Evolutionary conservation across 2,888 invertebrate genomes (phyloP), one percentile per base, ranked within the genome.

Genomic region (Syritta pipiens): DNA sequence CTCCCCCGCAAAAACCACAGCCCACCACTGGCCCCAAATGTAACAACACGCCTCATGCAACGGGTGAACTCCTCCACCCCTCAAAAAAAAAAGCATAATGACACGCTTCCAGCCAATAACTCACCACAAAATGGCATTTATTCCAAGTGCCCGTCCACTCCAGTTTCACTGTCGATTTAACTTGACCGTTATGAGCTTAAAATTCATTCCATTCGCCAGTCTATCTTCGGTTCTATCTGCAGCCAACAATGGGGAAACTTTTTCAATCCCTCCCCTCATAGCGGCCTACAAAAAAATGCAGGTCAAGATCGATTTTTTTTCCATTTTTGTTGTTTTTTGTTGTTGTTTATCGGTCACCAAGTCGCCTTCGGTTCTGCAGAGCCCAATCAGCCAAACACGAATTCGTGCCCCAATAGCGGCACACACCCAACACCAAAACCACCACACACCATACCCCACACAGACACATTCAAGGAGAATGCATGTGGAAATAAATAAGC

Each of bases 301-400:
- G 76, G 76, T 76, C 76, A 76, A 76, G 76, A 76, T 69, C 76
- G 76, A 76, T 76, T 69, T 69, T 63, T 55, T 37, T n/a, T n/a
- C n/a, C n/a, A n/a, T n/a, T n/a, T n/a, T n/a, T n/a, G n/a, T n/a
- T n/a, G n/a, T n/a, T n/a, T n/a, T n/a, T n/a, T n/a, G n/a, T n/a
- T n/a, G n/a, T n/a, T 46, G 76, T 59, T 69, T 59, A 71, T 76
- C 63, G 69, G 71, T 63, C 76, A 63, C 57, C 63, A 30, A 62
- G 69, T 44, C 63, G 69, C 69, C 63, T 51, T 26, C 17, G 17
- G 59, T 44, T 14, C 37, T 63, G 49, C 57, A 3, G 10, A 68
- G 37, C 51, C 30, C 63, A 76, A 76, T 76, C 76, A 69, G 35
- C 57, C 69, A 51, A 69, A 51, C 69, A 71, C 57, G 63, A 69